Evolutionary conservation across 2,888 invertebrate species (phyloP), one percentile per base, ranked within the genome.

Genomic region (Candidula unifasciata): DNA sequence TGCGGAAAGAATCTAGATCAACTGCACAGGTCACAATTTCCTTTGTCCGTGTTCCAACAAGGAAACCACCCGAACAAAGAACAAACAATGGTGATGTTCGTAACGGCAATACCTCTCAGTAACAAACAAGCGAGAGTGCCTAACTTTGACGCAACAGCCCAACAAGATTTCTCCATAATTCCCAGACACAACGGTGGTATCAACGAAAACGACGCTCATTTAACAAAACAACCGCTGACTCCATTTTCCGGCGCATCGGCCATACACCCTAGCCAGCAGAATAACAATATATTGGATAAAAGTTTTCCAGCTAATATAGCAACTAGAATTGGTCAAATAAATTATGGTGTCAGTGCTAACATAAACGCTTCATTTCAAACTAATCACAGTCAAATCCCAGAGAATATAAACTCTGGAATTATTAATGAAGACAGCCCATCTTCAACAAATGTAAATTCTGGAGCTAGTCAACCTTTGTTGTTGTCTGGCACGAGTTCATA

Each of bases 221-320:
- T 66, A 3, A 52, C 13, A 5, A 37, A 64, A 44, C 68, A 60
- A n/a, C 66, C 30, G 13, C 33, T 44, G 66, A 68, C 44, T 1
- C 54, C 82, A 8, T 76, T 66, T 76, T 82, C 82, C 24, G 30
- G 76, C 0, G 76, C 76, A 52, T 66, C 74, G 24, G 8, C 44
- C 6, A 82, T 82, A 27, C 82, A 82, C 37, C 76, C 66, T 5
- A 74, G 30, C 52, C 82, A 82, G 44, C 73, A 60, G 24, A 24
- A 13, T 2, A 74, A 74, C 54, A 64, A 68, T 27, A 44, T 71
- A 21, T 13, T 54, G 0, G 35, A 69, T 54, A 44, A 68, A 64
- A 27, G 21, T 35, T 57, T 54, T 16, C 18, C 37, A 44, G n/a
- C 10, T 21, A 57, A 21, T 18, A 54, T 18, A 30, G 16, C 1